These are phyloP conservation scores for Stictocephala bisonia DNA, from an alignment of 2,888 invertebrate species.

Conservation along the genomic window DNA sequence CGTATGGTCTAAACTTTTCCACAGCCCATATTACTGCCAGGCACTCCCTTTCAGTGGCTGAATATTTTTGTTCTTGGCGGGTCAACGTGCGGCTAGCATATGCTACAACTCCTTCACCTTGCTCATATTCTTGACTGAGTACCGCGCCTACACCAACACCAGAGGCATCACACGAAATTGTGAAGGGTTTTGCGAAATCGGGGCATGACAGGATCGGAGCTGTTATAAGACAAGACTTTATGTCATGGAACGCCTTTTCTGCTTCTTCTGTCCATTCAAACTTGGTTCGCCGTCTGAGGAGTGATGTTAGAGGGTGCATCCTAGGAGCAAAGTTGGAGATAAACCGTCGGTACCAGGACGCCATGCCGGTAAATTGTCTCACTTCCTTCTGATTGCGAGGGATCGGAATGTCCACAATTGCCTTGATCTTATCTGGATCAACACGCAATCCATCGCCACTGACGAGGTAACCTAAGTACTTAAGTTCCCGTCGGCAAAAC, in stretches of 20 bases:
- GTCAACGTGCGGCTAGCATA: conserved; percentile 56
- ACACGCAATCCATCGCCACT: conserved; percentile 53
- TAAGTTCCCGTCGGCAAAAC: conserved; percentile 53
- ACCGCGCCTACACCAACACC: conserved; percentile 49
- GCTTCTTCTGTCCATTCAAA: not conserved
- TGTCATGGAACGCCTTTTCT: conserved; percentile 15
- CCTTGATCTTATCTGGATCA: conserved; percentile 23
- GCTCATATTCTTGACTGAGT: conserved; percentile 52
- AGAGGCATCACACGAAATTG: conserved; percentile 50
- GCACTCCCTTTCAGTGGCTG: conserved; percentile 56
- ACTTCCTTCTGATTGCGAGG: not conserved
- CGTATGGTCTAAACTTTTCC: too few relatives aligned
- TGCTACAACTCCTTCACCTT: conserved; percentile 54
- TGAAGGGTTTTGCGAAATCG: conserved; percentile 48
- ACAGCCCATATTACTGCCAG: too few relatives aligned
- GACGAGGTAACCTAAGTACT: conserved; percentile 58
- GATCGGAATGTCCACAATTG: conserved; percentile 17
- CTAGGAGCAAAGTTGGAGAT: conserved; percentile 1
- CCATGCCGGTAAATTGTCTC: conserved; percentile 11
- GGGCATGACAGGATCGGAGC: conserved; percentile 52
- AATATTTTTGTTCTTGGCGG: conserved; percentile 54
- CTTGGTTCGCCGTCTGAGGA: not conserved
- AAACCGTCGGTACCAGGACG: conserved; percentile 33
- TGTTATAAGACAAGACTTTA: conserved; percentile 3
- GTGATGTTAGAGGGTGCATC: not conserved